These are phyloP conservation scores for Lasioglossum villosulum DNA, from an alignment of 2,888 invertebrate species.

Conservation along the genomic window DNA sequence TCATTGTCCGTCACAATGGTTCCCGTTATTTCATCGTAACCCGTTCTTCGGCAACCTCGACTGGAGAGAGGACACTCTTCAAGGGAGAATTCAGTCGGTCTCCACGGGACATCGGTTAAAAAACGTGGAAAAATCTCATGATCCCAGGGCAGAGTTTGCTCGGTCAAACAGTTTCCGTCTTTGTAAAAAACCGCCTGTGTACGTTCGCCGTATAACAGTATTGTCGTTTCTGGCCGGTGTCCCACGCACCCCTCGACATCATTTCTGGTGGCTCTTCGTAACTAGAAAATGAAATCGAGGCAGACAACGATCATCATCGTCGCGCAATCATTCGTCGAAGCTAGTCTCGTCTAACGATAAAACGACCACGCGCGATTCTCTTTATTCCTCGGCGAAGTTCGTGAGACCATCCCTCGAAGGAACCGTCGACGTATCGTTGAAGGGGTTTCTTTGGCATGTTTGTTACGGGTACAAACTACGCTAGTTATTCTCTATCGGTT, in stretches of 20 bases:
- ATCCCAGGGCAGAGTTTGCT: background rate
- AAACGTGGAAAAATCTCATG: background rate
- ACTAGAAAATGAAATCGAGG: conserved; percentile 10
- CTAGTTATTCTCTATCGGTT: conserved; percentile 39
- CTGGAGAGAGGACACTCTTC: background rate
- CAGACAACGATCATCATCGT: background rate
- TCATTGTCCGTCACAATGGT: background rate
- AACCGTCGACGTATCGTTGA: conserved; percentile 48
- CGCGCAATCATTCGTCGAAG: background rate
- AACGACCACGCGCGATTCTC: background rate
- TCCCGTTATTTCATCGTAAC: background rate
- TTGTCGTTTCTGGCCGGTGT: conserved; percentile 57
- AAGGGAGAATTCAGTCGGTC: background rate
- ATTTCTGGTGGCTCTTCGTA: background rate
- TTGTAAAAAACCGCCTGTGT: background rate
- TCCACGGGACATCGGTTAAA: background rate
- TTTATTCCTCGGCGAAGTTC: conserved; percentile 27
- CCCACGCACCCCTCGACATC: conserved; percentile 19
- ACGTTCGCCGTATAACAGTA: conserved; percentile 38
- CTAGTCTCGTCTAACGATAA: background rate
- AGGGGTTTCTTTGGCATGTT: conserved; percentile 68
- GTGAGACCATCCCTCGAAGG: conserved; percentile 52
- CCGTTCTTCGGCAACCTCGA: background rate
- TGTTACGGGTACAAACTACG: conserved; percentile 43
- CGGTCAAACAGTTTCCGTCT: background rate